Evolutionary conservation across 2,797 vertebrate species (phyloP).

Genomic region (Phalanger gymnotis): DNA sequence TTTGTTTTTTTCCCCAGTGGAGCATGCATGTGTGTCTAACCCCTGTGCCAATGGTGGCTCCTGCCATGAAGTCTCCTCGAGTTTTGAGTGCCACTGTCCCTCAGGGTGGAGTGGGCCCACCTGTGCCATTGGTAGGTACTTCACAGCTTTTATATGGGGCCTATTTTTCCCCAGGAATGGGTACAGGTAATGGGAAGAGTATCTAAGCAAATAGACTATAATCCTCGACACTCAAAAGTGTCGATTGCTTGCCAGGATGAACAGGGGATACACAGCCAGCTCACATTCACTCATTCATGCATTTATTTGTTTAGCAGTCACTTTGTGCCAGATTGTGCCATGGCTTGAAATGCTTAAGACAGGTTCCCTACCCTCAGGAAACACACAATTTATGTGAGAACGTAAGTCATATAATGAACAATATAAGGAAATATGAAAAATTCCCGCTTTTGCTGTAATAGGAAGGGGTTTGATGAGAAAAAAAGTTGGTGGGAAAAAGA

Average conservation of each 20-base stretch:
- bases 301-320: background rate
- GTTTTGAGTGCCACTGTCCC: constrained; percentile 96
- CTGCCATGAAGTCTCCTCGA: constrained; percentile 92
- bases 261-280: background rate
- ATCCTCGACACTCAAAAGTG: background rate
- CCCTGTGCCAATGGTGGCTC: constrained; percentile 96
- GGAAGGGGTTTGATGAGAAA: background rate
- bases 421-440: background rate
- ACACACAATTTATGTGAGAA: background rate
- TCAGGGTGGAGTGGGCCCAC: constrained; percentile 95
- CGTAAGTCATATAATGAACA: background rate
- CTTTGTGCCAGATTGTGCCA: background rate
- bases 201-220: background rate
- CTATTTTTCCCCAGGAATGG: background rate
- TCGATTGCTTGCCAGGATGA: background rate
- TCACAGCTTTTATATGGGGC: accelerated
- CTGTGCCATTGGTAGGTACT: constrained; percentile 92
- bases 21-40: constrained; percentile 95
- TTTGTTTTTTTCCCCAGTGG: constrained; percentile 84
- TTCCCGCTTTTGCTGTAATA: background rate
- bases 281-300: background rate
- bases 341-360: background rate
- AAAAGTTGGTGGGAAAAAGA: background rate
- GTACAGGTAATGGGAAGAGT: background rate
- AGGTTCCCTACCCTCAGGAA: background rate